Evolutionary conservation across 2,888 invertebrate genomes (phyloP).

Genomic region (Phaedon cochleariae): DNA sequence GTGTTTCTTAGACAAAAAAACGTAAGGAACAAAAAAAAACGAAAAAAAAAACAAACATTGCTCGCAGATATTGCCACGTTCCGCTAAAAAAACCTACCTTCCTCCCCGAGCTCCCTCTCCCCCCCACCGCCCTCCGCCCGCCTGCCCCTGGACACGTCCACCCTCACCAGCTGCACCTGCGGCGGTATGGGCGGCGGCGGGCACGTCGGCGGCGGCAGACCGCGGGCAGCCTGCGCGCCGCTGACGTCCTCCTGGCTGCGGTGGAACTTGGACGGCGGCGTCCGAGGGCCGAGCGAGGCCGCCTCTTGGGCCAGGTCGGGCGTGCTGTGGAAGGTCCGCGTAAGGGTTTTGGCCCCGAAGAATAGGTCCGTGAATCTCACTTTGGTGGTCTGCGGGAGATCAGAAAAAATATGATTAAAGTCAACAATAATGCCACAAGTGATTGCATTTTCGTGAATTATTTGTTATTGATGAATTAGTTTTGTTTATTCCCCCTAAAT

Average conservation of each 20-base stretch:
- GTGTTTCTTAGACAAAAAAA: too few species aligned
- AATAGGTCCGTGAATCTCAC: slow-evolving; percentile 64
- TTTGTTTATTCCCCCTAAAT: too few species aligned
- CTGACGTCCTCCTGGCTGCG: slow-evolving; percentile 78
- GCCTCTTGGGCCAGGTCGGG: slow-evolving; percentile 75
- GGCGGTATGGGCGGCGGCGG: slow-evolving; percentile 82
- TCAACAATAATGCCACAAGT: too few species aligned
- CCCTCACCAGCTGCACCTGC: slow-evolving; percentile 75
- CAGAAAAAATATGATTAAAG: too few species aligned
- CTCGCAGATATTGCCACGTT: too few species aligned
- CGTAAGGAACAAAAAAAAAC: too few species aligned
- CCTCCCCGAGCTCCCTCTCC: slow-evolving; percentile 53
- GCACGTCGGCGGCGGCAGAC: slow-evolving; percentile 80
- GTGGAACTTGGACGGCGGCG: slow-evolving; percentile 63
- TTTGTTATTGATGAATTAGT: too few species aligned
- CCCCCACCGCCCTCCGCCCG: slow-evolving; percentile 55
- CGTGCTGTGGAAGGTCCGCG: slow-evolving; percentile 89
- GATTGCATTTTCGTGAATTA: too few species aligned
- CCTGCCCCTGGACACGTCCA: slow-evolving; percentile 66
- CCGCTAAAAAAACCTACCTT: too few species aligned
- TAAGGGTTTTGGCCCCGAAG: slow-evolving; percentile 67
- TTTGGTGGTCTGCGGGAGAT: slow-evolving; percentile 64
- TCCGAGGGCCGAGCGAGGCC: slow-evolving; percentile 40
- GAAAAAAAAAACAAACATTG: too few species aligned
- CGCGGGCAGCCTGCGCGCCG: slow-evolving; percentile 50